Evolutionary conservation across 2,888 invertebrate species (phyloP).

Genomic region (Drosophila seclusa): DNA sequence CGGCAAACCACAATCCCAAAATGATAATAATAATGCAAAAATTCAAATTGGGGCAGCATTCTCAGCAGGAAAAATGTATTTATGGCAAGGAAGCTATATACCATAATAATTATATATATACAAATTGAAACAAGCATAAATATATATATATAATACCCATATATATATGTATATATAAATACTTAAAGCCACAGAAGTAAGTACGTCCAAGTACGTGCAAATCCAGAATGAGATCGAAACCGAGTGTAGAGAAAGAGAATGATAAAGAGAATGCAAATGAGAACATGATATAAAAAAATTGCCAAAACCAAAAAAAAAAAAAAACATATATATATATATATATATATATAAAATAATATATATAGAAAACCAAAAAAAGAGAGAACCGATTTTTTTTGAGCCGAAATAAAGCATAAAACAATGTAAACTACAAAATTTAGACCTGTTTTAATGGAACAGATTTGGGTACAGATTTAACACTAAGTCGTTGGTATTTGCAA

Average conservation of each 20-base stretch:
- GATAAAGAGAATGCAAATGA: neutral
- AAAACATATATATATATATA: neutral
- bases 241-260: constrained; percentile 12
- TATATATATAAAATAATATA: constrained; percentile 23
- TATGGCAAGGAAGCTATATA: constrained; percentile 30
- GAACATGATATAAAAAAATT: constrained; percentile 25
- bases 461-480: neutral
- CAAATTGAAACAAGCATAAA: neutral
- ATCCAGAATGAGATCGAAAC: constrained; percentile 22
- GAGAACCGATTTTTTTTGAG: constrained; percentile 67
- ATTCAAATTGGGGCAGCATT: constrained; percentile 13
- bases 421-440: constrained; percentile 65
- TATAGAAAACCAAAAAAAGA: constrained; percentile 33
- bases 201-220: constrained; percentile 8
- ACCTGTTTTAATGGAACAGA: neutral
- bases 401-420: constrained; percentile 74
- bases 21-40: constrained; percentile 4
- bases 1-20: constrained; percentile 18
- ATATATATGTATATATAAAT: constrained; percentile 17
- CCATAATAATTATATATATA: constrained; percentile 4
- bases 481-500: neutral
- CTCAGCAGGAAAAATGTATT: constrained; percentile 46
- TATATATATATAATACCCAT: neutral
- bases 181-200: constrained; percentile 18
- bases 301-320: constrained; percentile 30